phyloP scores from a whole-genome alignment of 2,888 invertebrate species.

The Lycia hirtaria region DNA sequence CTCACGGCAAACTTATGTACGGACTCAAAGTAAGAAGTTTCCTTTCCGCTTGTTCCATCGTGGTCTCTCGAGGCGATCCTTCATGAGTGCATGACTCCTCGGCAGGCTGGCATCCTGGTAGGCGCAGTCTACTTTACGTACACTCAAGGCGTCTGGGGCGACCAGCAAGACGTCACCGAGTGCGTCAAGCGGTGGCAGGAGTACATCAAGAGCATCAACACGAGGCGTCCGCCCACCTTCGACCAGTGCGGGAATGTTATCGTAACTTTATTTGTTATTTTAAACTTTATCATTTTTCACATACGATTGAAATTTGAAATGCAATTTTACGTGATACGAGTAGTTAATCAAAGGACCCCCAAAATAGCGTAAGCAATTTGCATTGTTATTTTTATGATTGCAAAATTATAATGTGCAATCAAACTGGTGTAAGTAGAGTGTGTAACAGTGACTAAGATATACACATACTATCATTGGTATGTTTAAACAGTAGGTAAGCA shows the following conservation, averaged over 20 bases:
- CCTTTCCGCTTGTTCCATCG: background rate
- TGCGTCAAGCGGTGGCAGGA: conserved; percentile 75
- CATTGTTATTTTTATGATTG: no score
- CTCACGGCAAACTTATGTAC: conserved; percentile 75
- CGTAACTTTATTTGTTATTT: conserved; percentile 56
- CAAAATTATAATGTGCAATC: background rate
- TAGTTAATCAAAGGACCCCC: no score
- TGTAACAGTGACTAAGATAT: conserved; percentile 11
- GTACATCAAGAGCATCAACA: conserved; percentile 73
- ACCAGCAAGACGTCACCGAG: conserved; percentile 75
- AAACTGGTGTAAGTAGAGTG: conserved; percentile 3
- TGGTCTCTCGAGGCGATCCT: conserved; percentile 8
- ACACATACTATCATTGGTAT: background rate
- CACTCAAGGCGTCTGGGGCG: conserved; percentile 79
- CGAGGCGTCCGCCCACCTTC: conserved; percentile 72
- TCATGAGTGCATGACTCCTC: conserved; percentile 34
- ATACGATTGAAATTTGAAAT: background rate
- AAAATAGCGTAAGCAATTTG: no score
- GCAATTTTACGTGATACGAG: background rate
- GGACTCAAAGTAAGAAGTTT: conserved; percentile 69
- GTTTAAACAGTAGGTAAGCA: no score
- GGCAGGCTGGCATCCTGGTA: conserved; percentile 76
- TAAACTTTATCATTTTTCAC: background rate
- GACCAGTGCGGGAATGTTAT: conserved; percentile 73
- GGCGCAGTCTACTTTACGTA: conserved; percentile 77